Evolutionary conservation across 2,113 vertebrate species (phyloP).

Genomic region (Poeciliopsis turrubarensis): DNA sequence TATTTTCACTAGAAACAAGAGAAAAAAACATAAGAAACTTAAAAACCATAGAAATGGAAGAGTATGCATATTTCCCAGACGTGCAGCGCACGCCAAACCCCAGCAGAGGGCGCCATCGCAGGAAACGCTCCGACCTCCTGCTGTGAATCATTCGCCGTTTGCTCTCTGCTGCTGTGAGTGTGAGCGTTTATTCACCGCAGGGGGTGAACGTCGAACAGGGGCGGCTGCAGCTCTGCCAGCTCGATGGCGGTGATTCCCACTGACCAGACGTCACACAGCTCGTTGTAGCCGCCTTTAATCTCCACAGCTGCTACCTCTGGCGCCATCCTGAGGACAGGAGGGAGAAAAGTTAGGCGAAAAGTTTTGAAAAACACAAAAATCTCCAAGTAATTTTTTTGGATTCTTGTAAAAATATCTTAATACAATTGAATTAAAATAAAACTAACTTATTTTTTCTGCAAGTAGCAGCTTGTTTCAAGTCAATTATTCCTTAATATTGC

Average conservation of each 20-base stretch:
- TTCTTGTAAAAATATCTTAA: too few relatives aligned
- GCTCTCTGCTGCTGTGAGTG: not conserved
- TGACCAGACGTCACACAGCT: slow-evolving; percentile 92
- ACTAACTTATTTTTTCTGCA: too few relatives aligned
- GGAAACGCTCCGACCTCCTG: not conserved
- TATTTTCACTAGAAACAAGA: not conserved
- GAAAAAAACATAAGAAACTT: too few relatives aligned
- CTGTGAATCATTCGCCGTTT: too few relatives aligned
- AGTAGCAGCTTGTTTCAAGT: too few relatives aligned
- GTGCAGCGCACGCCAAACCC: too few relatives aligned
- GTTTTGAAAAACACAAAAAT: too few relatives aligned
- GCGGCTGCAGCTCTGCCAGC: slow-evolving; percentile 89
- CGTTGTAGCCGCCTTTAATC: slow-evolving; percentile 91
- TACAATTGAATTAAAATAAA: too few relatives aligned
- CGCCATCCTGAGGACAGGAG: slow-evolving; percentile 85
- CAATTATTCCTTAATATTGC: too few relatives aligned
- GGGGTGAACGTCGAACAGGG: slow-evolving; percentile 89
- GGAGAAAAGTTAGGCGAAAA: not conserved
- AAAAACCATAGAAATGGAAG: not conserved
- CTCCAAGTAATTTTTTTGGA: too few relatives aligned
- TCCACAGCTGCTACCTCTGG: slow-evolving; percentile 92
- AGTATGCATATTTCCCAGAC: not conserved
- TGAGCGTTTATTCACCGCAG: slow-evolving; percentile 78
- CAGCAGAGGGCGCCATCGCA: not conserved
- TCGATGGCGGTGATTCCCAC: slow-evolving; percentile 93